These are phyloP conservation scores for Corythornis madagascariensis DNA, from an alignment of 2,113 vertebrate genomes.

Conservation along the genomic window DNA sequence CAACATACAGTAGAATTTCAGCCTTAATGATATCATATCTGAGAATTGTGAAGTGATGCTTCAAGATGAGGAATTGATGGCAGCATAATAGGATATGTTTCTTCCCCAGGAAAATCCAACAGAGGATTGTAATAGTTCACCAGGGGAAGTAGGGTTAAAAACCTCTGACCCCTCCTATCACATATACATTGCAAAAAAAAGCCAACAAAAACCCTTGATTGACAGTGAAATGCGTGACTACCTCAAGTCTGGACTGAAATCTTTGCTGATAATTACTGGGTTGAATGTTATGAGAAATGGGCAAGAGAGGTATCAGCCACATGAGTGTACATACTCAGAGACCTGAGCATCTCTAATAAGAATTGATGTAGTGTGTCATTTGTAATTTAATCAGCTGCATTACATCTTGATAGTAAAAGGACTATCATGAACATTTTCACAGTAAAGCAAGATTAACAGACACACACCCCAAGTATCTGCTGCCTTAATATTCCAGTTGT, in stretches of 20 bases:
- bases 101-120: constrained; percentile 42
- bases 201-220: constrained; percentile 30
- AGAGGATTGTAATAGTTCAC: constrained; percentile 59
- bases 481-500: constrained; percentile 54
- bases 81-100: constrained; percentile 42
- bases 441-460: constrained; percentile 67
- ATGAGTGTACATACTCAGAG: constrained; percentile 65
- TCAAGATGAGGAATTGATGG: constrained; percentile 37
- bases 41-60: constrained; percentile 37
- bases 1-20: not conserved
- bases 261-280: constrained; percentile 60
- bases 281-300: constrained; percentile 65
- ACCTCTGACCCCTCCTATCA: constrained; percentile 67
- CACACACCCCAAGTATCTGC: constrained; percentile 35
- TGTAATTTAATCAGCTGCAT: constrained; percentile 77
- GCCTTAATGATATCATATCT: constrained; percentile 44
- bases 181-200: constrained; percentile 55
- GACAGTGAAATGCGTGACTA: constrained; percentile 59
- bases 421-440: constrained; percentile 59
- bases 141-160: constrained; percentile 65
- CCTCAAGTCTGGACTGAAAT: constrained; percentile 49
- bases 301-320: constrained; percentile 40
- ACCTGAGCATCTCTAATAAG: constrained; percentile 73
- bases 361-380: constrained; percentile 79
- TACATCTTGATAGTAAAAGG: constrained; percentile 76